phyloP scores from a whole-genome alignment of 2,888 invertebrate species.

The Physocephala rufipes region DNA sequence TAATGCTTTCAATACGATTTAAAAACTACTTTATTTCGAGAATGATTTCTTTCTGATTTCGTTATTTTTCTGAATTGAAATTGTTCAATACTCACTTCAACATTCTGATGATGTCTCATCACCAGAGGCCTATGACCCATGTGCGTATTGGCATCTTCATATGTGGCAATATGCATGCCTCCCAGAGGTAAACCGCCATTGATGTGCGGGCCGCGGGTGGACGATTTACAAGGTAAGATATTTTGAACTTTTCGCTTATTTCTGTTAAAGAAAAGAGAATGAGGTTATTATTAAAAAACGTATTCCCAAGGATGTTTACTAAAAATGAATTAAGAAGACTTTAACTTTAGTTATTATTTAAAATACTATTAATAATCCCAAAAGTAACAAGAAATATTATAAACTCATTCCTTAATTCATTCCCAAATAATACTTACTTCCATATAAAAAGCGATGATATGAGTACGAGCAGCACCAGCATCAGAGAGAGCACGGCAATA shows the following conservation, averaged over 20 bases:
- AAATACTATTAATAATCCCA: background rate
- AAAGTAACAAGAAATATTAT: background rate
- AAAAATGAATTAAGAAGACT: background rate
- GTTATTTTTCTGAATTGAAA: constrained; percentile 1
- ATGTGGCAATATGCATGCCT: constrained; percentile 72
- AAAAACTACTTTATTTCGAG: no score
- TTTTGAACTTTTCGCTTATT: constrained; percentile 89
- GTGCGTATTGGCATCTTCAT: constrained; percentile 82
- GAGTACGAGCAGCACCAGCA: constrained; percentile 79
- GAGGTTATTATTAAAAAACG: background rate
- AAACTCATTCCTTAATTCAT: background rate
- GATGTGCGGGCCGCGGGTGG: constrained; percentile 68
- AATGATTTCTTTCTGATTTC: background rate
- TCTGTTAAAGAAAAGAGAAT: constrained; percentile 68
- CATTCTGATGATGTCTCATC: constrained; percentile 67
- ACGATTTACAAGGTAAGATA: constrained; percentile 83
- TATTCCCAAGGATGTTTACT: background rate
- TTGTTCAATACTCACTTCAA: constrained; percentile 55
- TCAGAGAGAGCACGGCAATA: constrained; percentile 83
- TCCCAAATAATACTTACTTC: constrained; percentile 79
- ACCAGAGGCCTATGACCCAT: constrained; percentile 67
- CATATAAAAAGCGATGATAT: constrained; percentile 84
- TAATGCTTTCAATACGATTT: no score
- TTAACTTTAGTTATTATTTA: background rate
- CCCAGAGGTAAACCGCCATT: constrained; percentile 59